Percentiles rank a stretch among this genome's conserved stretches.
Evolutionary conservation across 2,888 invertebrate species (phyloP).

Genomic region (Coleophora flavipennella): DNA sequence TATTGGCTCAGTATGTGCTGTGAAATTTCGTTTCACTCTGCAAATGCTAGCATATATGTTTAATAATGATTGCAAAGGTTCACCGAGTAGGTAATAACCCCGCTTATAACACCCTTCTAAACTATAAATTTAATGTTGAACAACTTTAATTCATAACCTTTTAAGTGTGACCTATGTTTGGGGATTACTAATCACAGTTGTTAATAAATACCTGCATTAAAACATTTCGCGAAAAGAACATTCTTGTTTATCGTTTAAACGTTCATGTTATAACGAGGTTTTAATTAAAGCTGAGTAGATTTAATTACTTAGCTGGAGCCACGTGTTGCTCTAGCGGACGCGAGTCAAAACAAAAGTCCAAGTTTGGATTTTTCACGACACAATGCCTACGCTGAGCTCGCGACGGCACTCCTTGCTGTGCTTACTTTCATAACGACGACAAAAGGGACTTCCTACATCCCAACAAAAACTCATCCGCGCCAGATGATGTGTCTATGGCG

Average conservation of each 20-base stretch:
- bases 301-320: constrained; percentile 56
- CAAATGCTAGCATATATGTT: constrained; percentile 14
- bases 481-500: constrained; percentile 70
- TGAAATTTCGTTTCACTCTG: constrained; percentile 25
- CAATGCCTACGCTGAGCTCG: constrained; percentile 52
- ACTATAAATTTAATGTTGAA: constrained; percentile 30
- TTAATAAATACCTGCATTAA: constrained; percentile 23
- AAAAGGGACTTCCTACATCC: constrained; percentile 65
- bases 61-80: constrained; percentile 29
- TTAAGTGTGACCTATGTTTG: constrained; percentile 34
- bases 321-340: constrained; percentile 52
- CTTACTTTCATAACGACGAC: constrained; percentile 65
- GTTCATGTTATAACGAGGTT: constrained; percentile 40
- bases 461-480: constrained; percentile 70
- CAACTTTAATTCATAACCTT: constrained; percentile 38
- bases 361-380: constrained; percentile 59
- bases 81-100: constrained; percentile 30
- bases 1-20: not conserved
- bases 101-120: constrained; percentile 34
- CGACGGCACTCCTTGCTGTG: constrained; percentile 62
- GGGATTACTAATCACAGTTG: constrained; percentile 33
- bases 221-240: constrained; percentile 33
- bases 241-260: constrained; percentile 39
- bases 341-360: constrained; percentile 39
- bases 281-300: constrained; percentile 48